Evolutionary conservation across 2,797 vertebrate genomes (phyloP), one percentile per base, ranked within the genome.

Genomic region (Lutjanus campechanus): DNA sequence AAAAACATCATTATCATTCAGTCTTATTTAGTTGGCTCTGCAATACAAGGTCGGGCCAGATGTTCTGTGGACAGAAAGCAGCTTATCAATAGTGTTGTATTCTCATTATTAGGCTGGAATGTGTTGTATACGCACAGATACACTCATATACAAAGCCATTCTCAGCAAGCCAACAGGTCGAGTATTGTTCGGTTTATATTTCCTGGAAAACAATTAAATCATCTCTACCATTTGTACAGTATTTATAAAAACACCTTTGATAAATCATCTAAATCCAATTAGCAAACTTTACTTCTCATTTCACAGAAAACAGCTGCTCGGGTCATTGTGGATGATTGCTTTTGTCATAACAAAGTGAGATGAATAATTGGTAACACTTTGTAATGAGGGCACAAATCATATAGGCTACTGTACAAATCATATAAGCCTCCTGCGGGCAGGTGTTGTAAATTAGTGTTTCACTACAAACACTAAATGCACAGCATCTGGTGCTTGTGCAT

Each of bases 1-100:
- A 75, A 88, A 85, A 83, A 85, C 80, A 89, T 92, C 85, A 85
- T 93, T 86, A 91, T 86, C 90, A 89, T 87, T 88, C 88, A 74
- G 60, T 84, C 84, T 84, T 78, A 82, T 84, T 88, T 83, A 79
- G 85, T 82, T 16, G 62, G 79, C 56, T 81, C 74, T 61, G 75
- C 74, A 20, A 29, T 49, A 77, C 81, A 82, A 82, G 77, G 85
- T 85, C 83, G 73, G 78, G 66, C 88, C 92, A 92, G 88, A 92
- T 92, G 92, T 88, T 91, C 58, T 80, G 85, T 79, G 82, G 83
- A 87, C 69, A 75, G 75, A 84, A 67, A 85, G 73, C 83, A 77
- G 77, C 78, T 88, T 84, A 88, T 83, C 78, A 63, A 69, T 66
- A 60, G 15, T 59, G 86, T 41, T 69, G 60, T 47, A 5, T 41